A percentile compares a stretch with the other conserved stretches of the same genome.
Evolutionary conservation across 2,113 vertebrate genomes (phyloP).

Genomic region (Mus spicilegus): DNA sequence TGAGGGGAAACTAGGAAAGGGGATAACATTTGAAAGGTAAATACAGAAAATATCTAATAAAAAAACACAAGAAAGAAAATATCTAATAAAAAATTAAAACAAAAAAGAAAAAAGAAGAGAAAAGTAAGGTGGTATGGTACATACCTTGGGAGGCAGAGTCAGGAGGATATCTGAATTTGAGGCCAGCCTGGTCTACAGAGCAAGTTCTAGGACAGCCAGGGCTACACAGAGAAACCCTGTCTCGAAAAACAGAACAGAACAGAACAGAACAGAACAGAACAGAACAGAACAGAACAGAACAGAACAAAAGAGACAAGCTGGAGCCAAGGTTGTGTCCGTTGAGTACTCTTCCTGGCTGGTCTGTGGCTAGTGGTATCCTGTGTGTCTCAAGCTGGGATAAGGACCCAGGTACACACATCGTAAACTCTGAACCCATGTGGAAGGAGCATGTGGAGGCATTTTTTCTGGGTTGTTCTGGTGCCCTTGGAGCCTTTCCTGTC

Average conservation of each 20-base stretch:
- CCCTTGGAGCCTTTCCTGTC: not conserved
- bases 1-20: too few relatives aligned
- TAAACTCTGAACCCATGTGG: not conserved
- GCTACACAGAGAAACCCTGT: not conserved
- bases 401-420: not conserved
- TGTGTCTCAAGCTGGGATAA: not conserved
- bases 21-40: too few relatives aligned
- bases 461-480: not conserved
- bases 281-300: too few relatives aligned
- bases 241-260: not conserved
- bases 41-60: too few relatives aligned
- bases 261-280: too few relatives aligned
- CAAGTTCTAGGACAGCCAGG: not conserved
- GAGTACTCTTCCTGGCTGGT: not conserved
- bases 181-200: not conserved
- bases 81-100: too few relatives aligned
- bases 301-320: not conserved
- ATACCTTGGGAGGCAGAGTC: not conserved
- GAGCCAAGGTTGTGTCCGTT: not conserved
- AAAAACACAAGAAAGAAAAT: too few relatives aligned
- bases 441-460: not conserved
- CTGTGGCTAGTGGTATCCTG: not conserved
- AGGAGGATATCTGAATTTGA: not conserved
- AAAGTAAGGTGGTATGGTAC: not conserved
- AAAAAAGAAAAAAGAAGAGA: too few relatives aligned